A percentile compares a stretch with the other conserved stretches of the same genome.
These are phyloP conservation scores for Pelecanoides urinatrix DNA, from an alignment of 2,113 vertebrate genomes.

Conservation along the genomic window DNA sequence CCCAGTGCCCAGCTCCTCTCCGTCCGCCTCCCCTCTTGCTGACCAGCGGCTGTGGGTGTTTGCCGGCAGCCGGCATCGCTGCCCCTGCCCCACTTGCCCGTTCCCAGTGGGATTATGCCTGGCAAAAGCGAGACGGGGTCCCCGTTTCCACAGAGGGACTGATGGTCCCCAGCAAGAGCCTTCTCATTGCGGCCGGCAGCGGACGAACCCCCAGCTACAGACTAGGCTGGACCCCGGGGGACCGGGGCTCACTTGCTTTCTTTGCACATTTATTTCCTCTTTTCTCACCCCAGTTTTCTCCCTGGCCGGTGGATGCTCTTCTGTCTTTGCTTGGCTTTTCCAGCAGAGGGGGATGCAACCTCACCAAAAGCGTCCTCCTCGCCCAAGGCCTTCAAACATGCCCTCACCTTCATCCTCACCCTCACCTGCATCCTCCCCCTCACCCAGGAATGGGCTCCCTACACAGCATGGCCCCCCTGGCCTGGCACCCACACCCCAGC, in stretches of 20 bases:
- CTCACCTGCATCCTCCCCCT: not conserved
- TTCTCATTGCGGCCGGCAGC: rapidly evolving
- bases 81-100: rapidly evolving
- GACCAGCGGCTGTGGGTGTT: rapidly evolving
- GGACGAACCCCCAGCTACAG: not conserved
- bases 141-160: not conserved
- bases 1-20: not conserved
- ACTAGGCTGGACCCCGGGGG: too few relatives aligned
- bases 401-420: not conserved
- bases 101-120: not conserved
- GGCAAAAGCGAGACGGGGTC: rapidly evolving
- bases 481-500: not conserved
- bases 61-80: not conserved
- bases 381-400: not conserved
- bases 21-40: not conserved
- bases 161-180: not conserved
- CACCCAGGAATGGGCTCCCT: not conserved
- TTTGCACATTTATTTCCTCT: not conserved
- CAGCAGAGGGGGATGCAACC: conserved; percentile 70
- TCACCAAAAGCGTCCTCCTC: not conserved
- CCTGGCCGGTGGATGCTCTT: not conserved
- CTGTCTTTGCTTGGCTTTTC: not conserved
- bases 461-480: not conserved
- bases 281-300: not conserved
- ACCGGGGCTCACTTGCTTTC: rapidly evolving